Evolutionary conservation across 2,113 vertebrate genomes (phyloP), one percentile per base, ranked within the genome.

Genomic region (Misgurnus mizolepis): DNA sequence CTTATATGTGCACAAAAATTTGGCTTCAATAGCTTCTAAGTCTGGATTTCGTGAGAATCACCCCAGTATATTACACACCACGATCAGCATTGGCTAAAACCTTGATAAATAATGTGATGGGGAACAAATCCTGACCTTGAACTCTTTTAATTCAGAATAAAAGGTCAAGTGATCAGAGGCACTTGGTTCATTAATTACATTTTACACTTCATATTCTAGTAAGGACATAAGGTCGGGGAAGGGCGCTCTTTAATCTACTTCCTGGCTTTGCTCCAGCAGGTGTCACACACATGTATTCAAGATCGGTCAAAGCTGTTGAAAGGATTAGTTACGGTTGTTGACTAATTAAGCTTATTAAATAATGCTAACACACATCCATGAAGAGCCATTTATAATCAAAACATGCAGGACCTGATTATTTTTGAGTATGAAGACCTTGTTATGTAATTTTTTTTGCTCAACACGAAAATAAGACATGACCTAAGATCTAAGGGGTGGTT

Each of bases 101-200:
- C 12, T 69, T 3, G 7, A 70, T 7, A 70, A 53, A 4, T 58
- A 1, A 72, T 43, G 10, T 72, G 9, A 67, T 47, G 66, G 43
- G 7, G 55, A 58, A 18, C 55, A 18, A 18, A 10, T 39, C 17
- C n/a, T 18, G 53, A 72, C 10, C 6, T 75, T 34, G 18, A 9
- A n/a, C 56, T 61, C 56, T 45, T 41, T 27, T 41, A 61, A 14
- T 11, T 12, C 17, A 14, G 4, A 14, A 8, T 14, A 6, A 64
- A 76, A 76, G 58, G 58, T 76, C 60, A 76, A 40, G 22, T 34
- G 27, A 3, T 34, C 43, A n/a, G 45, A 62, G 0, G 41, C 3
- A 22, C 43, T 76, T 4, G 14, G 43, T 64, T 47, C 73, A 50
- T 64, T 76, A 76, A 64, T 64, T 76, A 22, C 45, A n/a, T 22